Evolutionary conservation across 2,113 vertebrate genomes (phyloP).

Genomic region (Nasalis larvatus): DNA sequence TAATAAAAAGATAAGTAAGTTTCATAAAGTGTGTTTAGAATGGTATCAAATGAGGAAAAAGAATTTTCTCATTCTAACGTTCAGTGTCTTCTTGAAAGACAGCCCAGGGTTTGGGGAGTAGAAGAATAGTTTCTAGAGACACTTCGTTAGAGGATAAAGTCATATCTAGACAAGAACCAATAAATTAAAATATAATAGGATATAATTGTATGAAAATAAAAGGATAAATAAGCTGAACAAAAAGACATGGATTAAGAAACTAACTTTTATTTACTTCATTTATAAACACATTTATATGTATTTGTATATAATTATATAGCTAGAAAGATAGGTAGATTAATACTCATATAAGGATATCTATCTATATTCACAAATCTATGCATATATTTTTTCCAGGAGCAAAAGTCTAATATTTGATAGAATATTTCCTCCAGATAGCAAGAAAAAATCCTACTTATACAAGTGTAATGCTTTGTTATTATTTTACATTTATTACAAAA

Average conservation of each 20-base stretch:
- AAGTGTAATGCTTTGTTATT: background rate
- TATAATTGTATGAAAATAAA: background rate
- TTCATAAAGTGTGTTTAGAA: background rate
- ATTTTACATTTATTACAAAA: constrained; percentile 24
- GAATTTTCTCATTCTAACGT: background rate
- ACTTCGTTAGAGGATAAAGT: background rate
- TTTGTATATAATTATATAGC: background rate
- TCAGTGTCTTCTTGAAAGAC: background rate
- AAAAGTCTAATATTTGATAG: background rate
- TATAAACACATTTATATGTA: background rate
- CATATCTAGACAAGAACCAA: background rate
- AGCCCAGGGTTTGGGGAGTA: background rate
- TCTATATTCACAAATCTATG: background rate
- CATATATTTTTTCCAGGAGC: background rate
- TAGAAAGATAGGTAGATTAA: background rate
- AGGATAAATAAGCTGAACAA: background rate
- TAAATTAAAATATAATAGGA: background rate
- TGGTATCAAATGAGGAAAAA: background rate
- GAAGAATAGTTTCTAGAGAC: background rate
- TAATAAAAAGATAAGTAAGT: background rate
- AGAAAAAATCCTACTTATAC: background rate
- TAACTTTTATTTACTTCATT: background rate
- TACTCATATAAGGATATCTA: background rate
- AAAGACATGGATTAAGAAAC: background rate
- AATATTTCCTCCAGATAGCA: background rate